These are phyloP conservation scores for Periophthalmodon schlosseri DNA, from an alignment of 2,113 vertebrate genomes.

Conservation along the genomic window DNA sequence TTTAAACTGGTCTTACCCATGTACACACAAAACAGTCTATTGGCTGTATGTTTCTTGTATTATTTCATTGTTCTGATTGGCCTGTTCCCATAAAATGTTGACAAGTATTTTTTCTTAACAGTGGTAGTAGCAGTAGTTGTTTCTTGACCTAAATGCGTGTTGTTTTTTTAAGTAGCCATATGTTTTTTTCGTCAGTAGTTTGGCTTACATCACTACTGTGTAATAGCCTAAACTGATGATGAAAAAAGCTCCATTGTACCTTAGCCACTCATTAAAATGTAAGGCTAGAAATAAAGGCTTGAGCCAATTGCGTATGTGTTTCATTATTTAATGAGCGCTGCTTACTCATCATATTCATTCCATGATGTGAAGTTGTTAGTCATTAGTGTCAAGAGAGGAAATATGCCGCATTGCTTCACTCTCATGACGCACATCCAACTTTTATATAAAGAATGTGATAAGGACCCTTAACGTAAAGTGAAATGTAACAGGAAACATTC, in stretches of 20 bases:
- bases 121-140: too few relatives aligned
- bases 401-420: neutral
- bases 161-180: too few relatives aligned
- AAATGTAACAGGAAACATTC: neutral
- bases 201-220: too few relatives aligned
- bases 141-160: too few relatives aligned
- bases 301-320: neutral
- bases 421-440: constrained; percentile 18
- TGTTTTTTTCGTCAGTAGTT: too few relatives aligned
- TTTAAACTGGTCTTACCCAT: neutral
- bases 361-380: constrained; percentile 14
- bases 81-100: too few relatives aligned
- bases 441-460: constrained; percentile 1
- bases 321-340: constrained; percentile 16
- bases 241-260: too few relatives aligned
- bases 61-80: too few relatives aligned
- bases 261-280: too few relatives aligned
- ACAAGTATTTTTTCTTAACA: too few relatives aligned
- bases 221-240: too few relatives aligned
- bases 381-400: constrained; percentile 24
- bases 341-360: constrained; percentile 18
- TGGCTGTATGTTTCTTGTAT: too few relatives aligned
- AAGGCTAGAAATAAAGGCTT: neutral
- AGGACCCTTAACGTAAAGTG: neutral
- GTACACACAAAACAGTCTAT: neutral